Conservation (phyloP, 2,797 vertebrate species). For the Natrix natrix region DNA sequence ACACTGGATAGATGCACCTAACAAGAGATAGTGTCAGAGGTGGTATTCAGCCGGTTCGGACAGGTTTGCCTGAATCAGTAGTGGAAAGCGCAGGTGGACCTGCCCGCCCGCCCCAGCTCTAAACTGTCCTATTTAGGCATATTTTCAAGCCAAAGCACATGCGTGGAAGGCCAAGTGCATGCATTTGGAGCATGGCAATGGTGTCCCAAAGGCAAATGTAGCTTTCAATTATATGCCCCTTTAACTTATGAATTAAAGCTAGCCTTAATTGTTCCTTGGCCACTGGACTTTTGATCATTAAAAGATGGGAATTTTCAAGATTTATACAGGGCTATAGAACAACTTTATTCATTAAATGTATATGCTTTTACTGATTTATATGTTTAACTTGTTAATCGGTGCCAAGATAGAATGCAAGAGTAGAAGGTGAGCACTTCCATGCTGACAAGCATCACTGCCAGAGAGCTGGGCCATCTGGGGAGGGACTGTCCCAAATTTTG, state of each 20-base stretch:
- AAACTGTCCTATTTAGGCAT: no score
- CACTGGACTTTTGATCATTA: background rate
- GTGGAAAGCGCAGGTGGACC: no score
- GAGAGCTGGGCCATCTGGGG: conserved; percentile 44
- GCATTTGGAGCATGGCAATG: background rate
- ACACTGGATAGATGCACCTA: background rate
- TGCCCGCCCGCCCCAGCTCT: no score
- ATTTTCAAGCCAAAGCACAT: no score
- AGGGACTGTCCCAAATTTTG: conserved; percentile 37
- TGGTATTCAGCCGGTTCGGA: no score
- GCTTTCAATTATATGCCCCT: background rate
- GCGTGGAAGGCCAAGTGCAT: no score
- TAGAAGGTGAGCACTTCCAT: conserved; percentile 28
- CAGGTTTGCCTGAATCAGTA: no score
- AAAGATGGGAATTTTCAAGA: background rate
- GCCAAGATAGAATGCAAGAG: background rate
- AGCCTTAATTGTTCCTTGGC: background rate
- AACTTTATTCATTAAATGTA: background rate
- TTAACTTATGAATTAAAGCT: background rate
- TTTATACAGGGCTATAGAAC: background rate
- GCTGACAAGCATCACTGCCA: conserved; percentile 21
- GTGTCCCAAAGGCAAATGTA: background rate
- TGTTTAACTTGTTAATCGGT: background rate
- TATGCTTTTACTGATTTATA: background rate
- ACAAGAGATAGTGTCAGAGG: background rate